Percentiles rank a stretch among this genome's conserved stretches.
phyloP scores from a whole-genome alignment of 1,140 invertebrate species.

The Prorops nasuta region DNA sequence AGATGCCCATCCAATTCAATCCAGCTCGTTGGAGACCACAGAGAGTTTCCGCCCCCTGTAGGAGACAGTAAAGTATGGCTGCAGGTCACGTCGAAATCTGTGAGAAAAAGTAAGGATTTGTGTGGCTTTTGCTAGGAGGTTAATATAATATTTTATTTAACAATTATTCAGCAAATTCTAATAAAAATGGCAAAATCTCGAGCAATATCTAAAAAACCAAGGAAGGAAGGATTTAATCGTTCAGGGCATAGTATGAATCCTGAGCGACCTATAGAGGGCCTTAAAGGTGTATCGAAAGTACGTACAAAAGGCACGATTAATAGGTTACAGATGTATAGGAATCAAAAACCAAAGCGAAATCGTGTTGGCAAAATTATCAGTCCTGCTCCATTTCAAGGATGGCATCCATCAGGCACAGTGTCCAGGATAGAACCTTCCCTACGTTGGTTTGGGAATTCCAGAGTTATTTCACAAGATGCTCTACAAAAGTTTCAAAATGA shows the following conservation, averaged over 20 bases:
- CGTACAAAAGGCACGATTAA: slow-evolving; percentile 93
- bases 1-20: too few species aligned
- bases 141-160: too few species aligned
- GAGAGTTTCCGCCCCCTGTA: too few species aligned
- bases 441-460: slow-evolving; percentile 96
- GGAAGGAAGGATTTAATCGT: slow-evolving; percentile 75
- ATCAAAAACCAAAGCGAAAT: slow-evolving; percentile 93
- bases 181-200: slow-evolving; percentile 70
- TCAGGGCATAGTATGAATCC: slow-evolving; percentile 88
- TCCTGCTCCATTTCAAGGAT: slow-evolving; percentile 92
- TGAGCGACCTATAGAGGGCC: slow-evolving; percentile 69
- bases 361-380: slow-evolving; percentile 87
- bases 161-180: too few species aligned
- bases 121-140: too few species aligned
- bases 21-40: too few species aligned
- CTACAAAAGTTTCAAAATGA: slow-evolving; percentile 97
- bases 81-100: too few species aligned
- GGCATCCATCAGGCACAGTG: slow-evolving; percentile 82
- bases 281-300: slow-evolving; percentile 83
- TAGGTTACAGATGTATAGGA: slow-evolving; percentile 95
- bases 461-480: slow-evolving; percentile 89
- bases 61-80: too few species aligned
- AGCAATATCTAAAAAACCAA: slow-evolving; percentile 65
- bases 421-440: slow-evolving; percentile 95
- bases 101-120: too few species aligned